phyloP scores from a whole-genome alignment of 2,113 vertebrate genomes.

The Polyodon spathula region DNA sequence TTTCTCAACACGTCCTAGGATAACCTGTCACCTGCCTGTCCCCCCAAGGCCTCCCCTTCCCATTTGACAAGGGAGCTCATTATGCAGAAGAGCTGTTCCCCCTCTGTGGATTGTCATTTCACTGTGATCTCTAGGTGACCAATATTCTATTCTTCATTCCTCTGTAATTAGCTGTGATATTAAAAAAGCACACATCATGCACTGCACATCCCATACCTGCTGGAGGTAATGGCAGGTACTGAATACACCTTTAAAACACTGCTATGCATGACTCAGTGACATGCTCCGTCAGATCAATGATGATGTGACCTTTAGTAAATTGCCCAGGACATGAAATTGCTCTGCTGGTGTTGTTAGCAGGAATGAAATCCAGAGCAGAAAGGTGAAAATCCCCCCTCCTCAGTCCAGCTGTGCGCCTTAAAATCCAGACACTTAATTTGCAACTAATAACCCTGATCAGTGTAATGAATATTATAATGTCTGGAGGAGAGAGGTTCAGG shows the following conservation, averaged over 20 bases:
- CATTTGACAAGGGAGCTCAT: too few species aligned
- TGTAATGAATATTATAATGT: conserved; percentile 20
- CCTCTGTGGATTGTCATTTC: too few species aligned
- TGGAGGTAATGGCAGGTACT: not conserved
- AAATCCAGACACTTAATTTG: conserved; percentile 21
- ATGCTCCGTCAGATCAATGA: conserved; percentile 2
- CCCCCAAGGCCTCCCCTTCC: too few species aligned
- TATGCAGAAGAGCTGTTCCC: too few species aligned
- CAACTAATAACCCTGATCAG: conserved; percentile 21
- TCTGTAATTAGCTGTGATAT: not conserved
- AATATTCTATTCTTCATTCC: not conserved
- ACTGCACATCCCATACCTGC: not conserved
- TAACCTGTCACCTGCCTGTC: too few species aligned
- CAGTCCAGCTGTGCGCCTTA: conserved; percentile 11
- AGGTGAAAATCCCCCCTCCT: not conserved
- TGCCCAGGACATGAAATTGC: conserved; percentile 15
- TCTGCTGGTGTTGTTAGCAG: conserved; percentile 4
- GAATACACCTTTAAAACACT: conserved; percentile 6
- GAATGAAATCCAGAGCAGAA: not conserved
- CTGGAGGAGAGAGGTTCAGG: conserved; percentile 16
- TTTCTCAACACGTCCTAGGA: too few species aligned
- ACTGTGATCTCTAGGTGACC: too few species aligned
- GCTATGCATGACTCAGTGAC: not conserved
- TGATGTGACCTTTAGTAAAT: conserved; percentile 13
- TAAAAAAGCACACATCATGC: not conserved